Conservation (phyloP, 2,113 vertebrate genomes). For the Aegithalos caudatus region DNA sequence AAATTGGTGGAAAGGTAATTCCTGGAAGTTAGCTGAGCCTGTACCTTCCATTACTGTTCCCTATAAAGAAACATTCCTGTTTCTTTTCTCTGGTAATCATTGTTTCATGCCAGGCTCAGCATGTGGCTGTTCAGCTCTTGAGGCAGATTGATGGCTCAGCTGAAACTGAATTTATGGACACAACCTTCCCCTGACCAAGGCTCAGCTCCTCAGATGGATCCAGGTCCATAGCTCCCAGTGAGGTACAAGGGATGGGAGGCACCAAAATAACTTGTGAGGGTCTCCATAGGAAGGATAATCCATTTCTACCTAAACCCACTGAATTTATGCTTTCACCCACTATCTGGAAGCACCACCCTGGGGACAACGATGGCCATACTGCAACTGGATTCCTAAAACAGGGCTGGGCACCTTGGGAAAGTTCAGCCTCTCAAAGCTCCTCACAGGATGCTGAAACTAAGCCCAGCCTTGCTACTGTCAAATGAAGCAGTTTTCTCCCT, state of each 20-base stretch:
- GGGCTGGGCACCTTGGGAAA: neutral
- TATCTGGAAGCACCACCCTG: neutral
- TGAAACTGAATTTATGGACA: neutral
- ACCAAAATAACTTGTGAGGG: neutral
- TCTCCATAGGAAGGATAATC: neutral
- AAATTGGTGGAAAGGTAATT: neutral
- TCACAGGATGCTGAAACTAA: neutral
- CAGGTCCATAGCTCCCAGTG: neutral
- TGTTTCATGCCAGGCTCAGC: neutral
- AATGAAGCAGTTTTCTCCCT: neutral
- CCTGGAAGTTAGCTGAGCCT: neutral
- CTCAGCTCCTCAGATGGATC: neutral
- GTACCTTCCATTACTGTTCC: neutral
- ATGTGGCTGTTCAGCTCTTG: neutral
- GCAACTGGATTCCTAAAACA: neutral
- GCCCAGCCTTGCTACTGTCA: neutral
- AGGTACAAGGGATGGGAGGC: neutral
- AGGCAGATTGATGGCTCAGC: neutral
- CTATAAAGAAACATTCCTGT: neutral
- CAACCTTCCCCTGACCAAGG: neutral
- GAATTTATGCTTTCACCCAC: neutral
- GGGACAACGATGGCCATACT: neutral
- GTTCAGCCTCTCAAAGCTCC: neutral
- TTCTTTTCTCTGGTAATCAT: neutral
- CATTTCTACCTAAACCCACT: neutral